Evolutionary conservation across 2,888 invertebrate genomes (phyloP).

Genomic region (Tanaodytes sp.): DNA sequence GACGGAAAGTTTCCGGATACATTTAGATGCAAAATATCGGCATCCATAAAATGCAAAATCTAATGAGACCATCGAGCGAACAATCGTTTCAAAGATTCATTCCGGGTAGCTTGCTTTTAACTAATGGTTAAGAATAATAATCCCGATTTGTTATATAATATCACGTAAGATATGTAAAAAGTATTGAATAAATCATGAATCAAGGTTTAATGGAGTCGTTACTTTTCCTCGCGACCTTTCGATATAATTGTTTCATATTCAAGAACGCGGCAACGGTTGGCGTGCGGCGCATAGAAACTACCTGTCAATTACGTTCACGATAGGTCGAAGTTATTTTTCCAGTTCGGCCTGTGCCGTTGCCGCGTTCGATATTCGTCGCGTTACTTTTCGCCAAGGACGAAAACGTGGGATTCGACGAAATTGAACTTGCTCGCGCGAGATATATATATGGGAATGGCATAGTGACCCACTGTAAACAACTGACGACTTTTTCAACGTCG

Average conservation of each 20-base stretch:
- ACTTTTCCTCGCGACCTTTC: neutral
- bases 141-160: constrained; percentile 21
- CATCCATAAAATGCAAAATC: too few relatives aligned
- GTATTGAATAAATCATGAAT: constrained; percentile 18
- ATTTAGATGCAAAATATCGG: too few relatives aligned
- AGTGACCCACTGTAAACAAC: too few relatives aligned
- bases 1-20: too few relatives aligned
- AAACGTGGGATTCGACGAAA: constrained; percentile 21
- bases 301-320: constrained; percentile 24
- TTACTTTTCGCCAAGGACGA: constrained; percentile 16
- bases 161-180: constrained; percentile 16
- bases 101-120: too few relatives aligned
- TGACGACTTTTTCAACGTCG: too few relatives aligned
- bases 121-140: too few relatives aligned
- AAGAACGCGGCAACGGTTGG: neutral
- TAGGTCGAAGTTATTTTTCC: constrained; percentile 31
- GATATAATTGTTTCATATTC: too few relatives aligned
- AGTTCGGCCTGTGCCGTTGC: neutral
- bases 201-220: constrained; percentile 1
- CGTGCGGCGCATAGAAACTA: constrained; percentile 17
- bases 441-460: too few relatives aligned
- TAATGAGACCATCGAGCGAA: too few relatives aligned
- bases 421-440: too few relatives aligned
- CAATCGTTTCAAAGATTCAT: too few relatives aligned
- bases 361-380: constrained; percentile 34